phyloP scores from a whole-genome alignment of 1,140 invertebrate species.

The Saxidomus purpurata region DNA sequence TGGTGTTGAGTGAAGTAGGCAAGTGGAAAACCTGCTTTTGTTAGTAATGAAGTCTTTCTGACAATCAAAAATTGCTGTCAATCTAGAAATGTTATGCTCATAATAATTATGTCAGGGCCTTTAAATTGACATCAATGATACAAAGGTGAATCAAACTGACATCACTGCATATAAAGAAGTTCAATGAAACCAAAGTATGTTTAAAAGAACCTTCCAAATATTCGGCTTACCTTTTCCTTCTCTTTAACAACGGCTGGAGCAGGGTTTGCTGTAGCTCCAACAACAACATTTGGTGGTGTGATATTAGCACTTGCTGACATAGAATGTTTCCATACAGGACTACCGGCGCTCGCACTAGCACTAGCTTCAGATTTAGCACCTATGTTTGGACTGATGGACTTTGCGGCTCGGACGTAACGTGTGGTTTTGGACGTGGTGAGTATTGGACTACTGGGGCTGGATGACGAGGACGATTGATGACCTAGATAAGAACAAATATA shows the following conservation, averaged over 20 bases:
- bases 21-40: no score
- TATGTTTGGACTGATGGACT: constrained; percentile 53
- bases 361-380: constrained; percentile 15
- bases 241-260: constrained; percentile 1
- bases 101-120: no score
- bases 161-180: no score
- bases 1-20: no score
- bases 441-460: constrained; percentile 60
- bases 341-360: background rate
- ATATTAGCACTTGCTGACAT: constrained; percentile 78
- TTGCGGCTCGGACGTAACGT: constrained; percentile 66
- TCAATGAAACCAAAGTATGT: no score
- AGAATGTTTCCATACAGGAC: constrained; percentile 74
- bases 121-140: no score
- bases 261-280: constrained; percentile 71
- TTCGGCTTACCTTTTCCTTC: constrained; percentile 70
- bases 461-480: constrained; percentile 38
- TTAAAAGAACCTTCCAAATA: no score
- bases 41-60: no score
- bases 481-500: no score
- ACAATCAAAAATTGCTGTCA: no score
- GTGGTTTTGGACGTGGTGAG: constrained; percentile 62
- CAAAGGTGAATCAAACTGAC: no score
- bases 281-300: constrained; percentile 83
- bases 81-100: no score